Evolutionary conservation across 2,113 vertebrate genomes (phyloP).

Genomic region (Passer domesticus): DNA sequence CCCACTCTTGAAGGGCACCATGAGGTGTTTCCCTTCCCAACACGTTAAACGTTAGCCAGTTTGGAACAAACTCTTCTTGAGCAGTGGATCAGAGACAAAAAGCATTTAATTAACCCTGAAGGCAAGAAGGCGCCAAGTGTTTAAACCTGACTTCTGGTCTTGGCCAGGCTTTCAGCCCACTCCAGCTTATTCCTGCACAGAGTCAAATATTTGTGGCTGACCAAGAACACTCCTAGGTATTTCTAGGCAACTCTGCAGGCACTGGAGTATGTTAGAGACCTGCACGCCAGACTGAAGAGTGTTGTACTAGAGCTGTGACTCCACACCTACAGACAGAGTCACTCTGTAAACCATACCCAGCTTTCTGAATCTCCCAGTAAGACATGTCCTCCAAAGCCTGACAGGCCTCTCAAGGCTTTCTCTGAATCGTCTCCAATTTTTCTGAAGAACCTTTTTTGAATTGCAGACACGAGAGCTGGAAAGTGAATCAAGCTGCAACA

Average conservation of each 20-base stretch:
- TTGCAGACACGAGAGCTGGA: accelerated
- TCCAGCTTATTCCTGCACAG: background rate
- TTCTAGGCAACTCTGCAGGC: background rate
- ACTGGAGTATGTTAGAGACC: accelerated
- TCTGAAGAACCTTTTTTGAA: background rate
- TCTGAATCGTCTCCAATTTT: background rate
- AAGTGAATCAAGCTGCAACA: background rate
- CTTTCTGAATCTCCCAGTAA: background rate
- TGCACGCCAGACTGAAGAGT: background rate
- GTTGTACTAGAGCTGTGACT: background rate
- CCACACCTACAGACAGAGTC: background rate
- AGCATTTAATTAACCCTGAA: background rate
- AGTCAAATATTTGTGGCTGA: slow-evolving; percentile 52
- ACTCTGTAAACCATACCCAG: background rate
- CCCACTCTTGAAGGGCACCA: background rate
- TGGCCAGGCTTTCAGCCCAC: background rate
- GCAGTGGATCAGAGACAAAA: background rate
- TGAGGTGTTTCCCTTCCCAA: background rate
- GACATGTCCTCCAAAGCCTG: background rate
- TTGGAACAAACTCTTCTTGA: background rate
- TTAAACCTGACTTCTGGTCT: background rate
- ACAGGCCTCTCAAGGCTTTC: background rate
- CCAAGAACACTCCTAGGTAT: slow-evolving; percentile 5
- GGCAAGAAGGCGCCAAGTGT: background rate
- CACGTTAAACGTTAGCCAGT: background rate